Base-by-base conservation (phyloP, 2,113 vertebrate genomes). In the Dunckerocampus dactyliophorus region DNA sequence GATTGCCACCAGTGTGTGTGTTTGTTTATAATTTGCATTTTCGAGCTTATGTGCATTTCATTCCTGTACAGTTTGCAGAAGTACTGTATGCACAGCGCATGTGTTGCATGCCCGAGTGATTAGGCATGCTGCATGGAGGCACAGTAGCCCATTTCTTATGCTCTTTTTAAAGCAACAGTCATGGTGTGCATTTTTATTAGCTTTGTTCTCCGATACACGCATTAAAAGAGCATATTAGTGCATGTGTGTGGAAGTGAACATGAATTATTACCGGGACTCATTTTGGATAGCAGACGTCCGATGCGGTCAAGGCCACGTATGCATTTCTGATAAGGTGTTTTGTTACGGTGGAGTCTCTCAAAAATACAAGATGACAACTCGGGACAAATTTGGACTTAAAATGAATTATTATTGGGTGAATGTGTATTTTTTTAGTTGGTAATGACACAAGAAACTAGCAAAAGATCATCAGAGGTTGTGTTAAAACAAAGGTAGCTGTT, bases 161-260 rank as follows among this genome's bases (percentile, higher is more conserved):
- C 86, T 82, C 81, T 84, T 88, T 87, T 82, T 76, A 87, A 82
- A 86, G 71, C 51, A 75, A 69, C 72, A 53, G 76, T 60, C 79
- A 75, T 50, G 72, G 72, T 50, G 48, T 10, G 74, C 87, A 88
- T 91, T 87, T 85, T 82, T 86, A 89, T 80, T 83, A 84, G 74
- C 80, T 85, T 83, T 85, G 75, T 85, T 78, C 85, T 81, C 61
- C 64, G 69, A 85, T 81, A 77, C 70, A 63, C 72, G 87, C 85
- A 87, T 88, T 85, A 85, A 75, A 82, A 59, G 68, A 80, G 60
- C 76, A 74, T 65, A 70, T 60, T 53, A 67, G 39, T 63, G 19
- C 65, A 45, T 21, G 49, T 64, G 71, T 46, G 19, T 47, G 20
- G 56, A 24, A 28, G 15, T 66, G 67, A 34, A 39, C 31, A 43